Conservation (phyloP, 2,797 vertebrate genomes). For the Premnoplex brunnescens region DNA sequence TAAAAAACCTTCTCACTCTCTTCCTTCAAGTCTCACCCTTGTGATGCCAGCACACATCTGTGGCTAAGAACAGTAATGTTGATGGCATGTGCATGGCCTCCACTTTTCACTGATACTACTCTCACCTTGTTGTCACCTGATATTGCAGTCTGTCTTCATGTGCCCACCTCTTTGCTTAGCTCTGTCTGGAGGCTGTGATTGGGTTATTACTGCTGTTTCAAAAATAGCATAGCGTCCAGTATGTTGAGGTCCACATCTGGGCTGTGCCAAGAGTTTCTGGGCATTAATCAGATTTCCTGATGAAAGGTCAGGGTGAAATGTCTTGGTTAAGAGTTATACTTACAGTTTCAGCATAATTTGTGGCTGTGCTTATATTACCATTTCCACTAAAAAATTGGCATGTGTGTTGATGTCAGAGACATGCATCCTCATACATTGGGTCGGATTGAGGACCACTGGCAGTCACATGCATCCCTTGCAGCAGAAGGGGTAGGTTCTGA, state of each 20-base stretch:
- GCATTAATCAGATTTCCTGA: background rate
- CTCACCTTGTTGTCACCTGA: background rate
- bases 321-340: background rate
- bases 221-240: background rate
- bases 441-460: accelerated
- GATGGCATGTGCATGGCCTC: background rate
- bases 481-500: background rate
- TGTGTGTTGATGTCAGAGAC: background rate
- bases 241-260: background rate
- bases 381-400: background rate
- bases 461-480: accelerated
- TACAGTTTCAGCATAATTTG: background rate
- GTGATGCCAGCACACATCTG: background rate
- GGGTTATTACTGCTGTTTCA: background rate
- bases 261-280: background rate
- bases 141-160: background rate
- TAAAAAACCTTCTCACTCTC: background rate
- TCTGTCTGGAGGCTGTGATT: background rate
- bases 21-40: background rate
- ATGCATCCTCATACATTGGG: background rate
- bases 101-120: background rate
- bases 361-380: accelerated
- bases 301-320: background rate
- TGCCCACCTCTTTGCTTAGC: background rate
- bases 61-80: background rate